phyloP scores from a whole-genome alignment of 2,797 vertebrate species.

The Acanthornis magna region DNA sequence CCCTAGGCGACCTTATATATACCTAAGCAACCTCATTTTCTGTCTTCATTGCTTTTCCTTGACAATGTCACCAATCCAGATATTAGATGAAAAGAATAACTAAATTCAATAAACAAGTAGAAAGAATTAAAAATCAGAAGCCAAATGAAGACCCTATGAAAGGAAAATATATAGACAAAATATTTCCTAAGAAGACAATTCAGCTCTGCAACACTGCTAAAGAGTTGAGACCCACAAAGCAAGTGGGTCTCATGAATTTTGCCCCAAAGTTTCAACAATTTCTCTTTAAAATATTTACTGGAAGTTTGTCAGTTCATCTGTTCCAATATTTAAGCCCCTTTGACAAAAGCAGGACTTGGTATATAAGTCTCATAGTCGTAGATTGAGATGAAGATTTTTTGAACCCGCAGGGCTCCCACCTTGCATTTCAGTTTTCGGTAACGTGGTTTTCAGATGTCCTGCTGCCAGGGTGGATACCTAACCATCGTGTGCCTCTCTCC shows the following conservation, averaged over 20 bases:
- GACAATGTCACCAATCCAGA: not conserved
- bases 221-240: not conserved
- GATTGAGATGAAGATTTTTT: not conserved
- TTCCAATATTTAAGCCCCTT: not conserved
- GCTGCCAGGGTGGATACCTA: not conserved
- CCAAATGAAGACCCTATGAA: not conserved
- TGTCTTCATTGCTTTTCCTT: not conserved
- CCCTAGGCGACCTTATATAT: not conserved
- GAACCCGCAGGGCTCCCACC: not conserved
- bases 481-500: fast-evolving
- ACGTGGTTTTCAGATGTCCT: not conserved
- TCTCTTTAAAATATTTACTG: too few species aligned
- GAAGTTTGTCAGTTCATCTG: not conserved
- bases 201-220: not conserved
- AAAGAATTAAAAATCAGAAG: not conserved
- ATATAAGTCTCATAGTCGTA: fast-evolving
- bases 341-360: not conserved
- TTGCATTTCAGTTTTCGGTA: not conserved
- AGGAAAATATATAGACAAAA: not conserved
- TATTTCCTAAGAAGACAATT: not conserved
- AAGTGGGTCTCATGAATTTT: not conserved
- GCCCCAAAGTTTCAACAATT: not conserved
- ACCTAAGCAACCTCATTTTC: not conserved
- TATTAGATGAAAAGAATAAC: not conserved
- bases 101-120: not conserved